Percentiles rank a stretch among this genome's conserved stretches.
These are phyloP conservation scores for Antheraea assamensis DNA, from an alignment of 2,888 invertebrate species.

Conservation along the genomic window DNA sequence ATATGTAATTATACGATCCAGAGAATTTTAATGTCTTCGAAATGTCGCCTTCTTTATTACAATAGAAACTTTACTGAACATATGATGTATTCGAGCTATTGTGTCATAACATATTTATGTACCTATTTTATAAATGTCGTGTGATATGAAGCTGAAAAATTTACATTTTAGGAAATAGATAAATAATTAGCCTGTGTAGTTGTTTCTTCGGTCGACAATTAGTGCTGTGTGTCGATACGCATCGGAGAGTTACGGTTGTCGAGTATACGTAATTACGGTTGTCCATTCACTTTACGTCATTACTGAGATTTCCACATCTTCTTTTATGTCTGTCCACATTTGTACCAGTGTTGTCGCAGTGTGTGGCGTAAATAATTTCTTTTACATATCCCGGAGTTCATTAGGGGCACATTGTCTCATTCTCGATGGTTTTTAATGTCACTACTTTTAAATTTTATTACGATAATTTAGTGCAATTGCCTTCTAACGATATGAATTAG, in stretches of 20 bases:
- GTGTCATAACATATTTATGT: slow-evolving; percentile 62
- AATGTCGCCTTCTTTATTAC: slow-evolving; percentile 78
- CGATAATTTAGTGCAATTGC: slow-evolving; percentile 61
- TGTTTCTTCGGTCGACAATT: slow-evolving; percentile 51
- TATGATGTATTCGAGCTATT: slow-evolving; percentile 63
- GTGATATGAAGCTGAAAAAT: slow-evolving; percentile 26
- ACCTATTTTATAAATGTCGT: neutral
- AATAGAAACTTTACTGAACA: slow-evolving; percentile 71
- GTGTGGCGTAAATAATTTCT: slow-evolving; percentile 79
- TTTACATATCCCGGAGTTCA: slow-evolving; percentile 64
- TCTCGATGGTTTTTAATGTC: slow-evolving; percentile 62
- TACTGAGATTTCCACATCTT: slow-evolving; percentile 75
- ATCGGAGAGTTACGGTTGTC: slow-evolving; percentile 60
- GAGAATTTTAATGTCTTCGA: slow-evolving; percentile 79
- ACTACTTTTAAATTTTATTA: slow-evolving; percentile 67
- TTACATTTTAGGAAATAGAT: slow-evolving; percentile 30
- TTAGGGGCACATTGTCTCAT: slow-evolving; percentile 73
- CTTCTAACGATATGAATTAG: slow-evolving; percentile 48
- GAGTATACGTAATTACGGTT: slow-evolving; percentile 68
- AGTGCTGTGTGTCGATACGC: slow-evolving; percentile 73
- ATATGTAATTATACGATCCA: slow-evolving; percentile 79
- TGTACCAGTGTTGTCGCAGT: slow-evolving; percentile 58
- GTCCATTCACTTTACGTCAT: slow-evolving; percentile 78
- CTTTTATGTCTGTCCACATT: slow-evolving; percentile 66
- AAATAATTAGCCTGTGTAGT: slow-evolving; percentile 9